These are phyloP conservation scores for Callionymus lyra DNA, from an alignment of 2,113 vertebrate genomes.

Conservation along the genomic window DNA sequence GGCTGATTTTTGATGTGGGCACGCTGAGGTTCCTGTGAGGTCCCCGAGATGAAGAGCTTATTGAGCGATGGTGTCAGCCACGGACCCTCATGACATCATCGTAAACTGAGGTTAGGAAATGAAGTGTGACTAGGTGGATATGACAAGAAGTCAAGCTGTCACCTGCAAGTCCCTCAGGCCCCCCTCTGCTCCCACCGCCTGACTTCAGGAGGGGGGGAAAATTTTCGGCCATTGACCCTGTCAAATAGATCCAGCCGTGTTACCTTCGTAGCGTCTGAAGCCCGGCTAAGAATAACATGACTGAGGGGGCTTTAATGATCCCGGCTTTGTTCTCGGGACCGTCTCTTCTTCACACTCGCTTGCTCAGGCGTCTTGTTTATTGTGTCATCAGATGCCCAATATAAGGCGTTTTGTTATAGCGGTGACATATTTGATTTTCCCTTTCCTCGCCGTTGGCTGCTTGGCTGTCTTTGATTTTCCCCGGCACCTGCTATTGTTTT, in stretches of 20 bases:
- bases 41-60: conserved; percentile 21
- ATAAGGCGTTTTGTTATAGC: conserved; percentile 39
- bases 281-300: conserved; percentile 34
- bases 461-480: conserved; percentile 47
- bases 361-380: conserved; percentile 32
- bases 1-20: conserved; percentile 5
- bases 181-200: conserved; percentile 47
- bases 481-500: conserved; percentile 49
- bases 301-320: conserved; percentile 33
- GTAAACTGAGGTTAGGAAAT: conserved; percentile 43
- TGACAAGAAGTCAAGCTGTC: conserved; percentile 57
- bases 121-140: conserved; percentile 51
- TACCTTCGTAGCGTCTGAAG: conserved; percentile 41
- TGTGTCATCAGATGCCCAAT: conserved; percentile 34
- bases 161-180: conserved; percentile 47
- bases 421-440: conserved; percentile 51
- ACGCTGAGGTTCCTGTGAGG: conserved; percentile 8
- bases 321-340: conserved; percentile 7
- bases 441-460: conserved; percentile 34
- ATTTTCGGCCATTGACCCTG: conserved; percentile 60
- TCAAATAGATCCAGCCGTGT: conserved; percentile 51
- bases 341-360: conserved; percentile 15
- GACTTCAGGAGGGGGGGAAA: conserved; percentile 47
- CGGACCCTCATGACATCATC: conserved; percentile 3
- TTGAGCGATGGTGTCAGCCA: conserved; percentile 21